Conservation (phyloP, 2,888 invertebrate species). For the Eupithecia exiguata region DNA sequence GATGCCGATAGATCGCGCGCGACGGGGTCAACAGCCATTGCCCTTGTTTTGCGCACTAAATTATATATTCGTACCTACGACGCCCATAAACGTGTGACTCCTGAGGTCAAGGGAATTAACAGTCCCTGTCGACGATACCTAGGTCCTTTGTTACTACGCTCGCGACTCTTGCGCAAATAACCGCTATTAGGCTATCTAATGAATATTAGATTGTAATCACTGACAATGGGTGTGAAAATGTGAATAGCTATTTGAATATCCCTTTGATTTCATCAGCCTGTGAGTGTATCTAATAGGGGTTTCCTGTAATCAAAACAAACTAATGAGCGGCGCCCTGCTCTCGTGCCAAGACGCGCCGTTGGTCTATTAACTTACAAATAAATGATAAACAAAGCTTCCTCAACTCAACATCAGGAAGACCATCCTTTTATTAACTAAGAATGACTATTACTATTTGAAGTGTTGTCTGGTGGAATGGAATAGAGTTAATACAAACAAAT, state of each 20-base stretch:
- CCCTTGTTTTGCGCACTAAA: slow-evolving; percentile 80
- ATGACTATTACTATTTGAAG: slow-evolving; percentile 6
- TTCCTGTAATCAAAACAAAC: slow-evolving; percentile 36
- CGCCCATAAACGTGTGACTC: slow-evolving; percentile 53
- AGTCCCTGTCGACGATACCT: slow-evolving; percentile 44
- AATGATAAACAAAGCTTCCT: slow-evolving; percentile 36
- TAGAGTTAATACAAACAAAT: background rate
- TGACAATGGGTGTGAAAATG: slow-evolving; percentile 37
- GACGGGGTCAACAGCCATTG: slow-evolving; percentile 83
- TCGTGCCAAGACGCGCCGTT: slow-evolving; percentile 35
- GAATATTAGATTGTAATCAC: slow-evolving; percentile 30
- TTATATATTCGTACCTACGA: slow-evolving; percentile 64
- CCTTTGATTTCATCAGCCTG: slow-evolving; percentile 29
- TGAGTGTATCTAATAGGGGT: slow-evolving; percentile 26
- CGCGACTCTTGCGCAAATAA: slow-evolving; percentile 26
- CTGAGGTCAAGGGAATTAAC: slow-evolving; percentile 67
- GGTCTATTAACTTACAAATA: slow-evolving; percentile 30
- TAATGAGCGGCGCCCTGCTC: slow-evolving; percentile 31
- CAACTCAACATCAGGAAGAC: slow-evolving; percentile 30
- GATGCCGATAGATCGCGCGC: slow-evolving; percentile 79
- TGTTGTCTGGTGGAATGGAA: background rate
- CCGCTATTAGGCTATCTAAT: slow-evolving; percentile 24
- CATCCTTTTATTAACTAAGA: background rate
- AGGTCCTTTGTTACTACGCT: slow-evolving; percentile 25
- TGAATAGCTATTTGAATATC: slow-evolving; percentile 24